phyloP scores from a whole-genome alignment of 2,113 vertebrate genomes.

The Sinocyclocheilus grahami region DNA sequence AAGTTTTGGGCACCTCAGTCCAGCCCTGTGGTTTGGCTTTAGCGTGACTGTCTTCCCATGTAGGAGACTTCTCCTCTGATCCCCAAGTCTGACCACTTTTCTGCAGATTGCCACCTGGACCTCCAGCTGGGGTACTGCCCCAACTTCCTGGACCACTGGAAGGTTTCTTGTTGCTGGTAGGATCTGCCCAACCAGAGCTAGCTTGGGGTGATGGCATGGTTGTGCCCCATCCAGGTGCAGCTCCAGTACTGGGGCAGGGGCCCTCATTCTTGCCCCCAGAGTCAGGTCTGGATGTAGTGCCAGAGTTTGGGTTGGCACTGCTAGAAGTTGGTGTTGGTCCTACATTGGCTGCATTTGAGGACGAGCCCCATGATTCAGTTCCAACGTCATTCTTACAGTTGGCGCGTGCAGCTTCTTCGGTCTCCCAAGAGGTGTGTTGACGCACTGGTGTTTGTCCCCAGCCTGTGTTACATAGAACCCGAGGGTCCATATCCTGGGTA shows the following conservation, averaged over 20 bases:
- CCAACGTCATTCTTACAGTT: constrained; percentile 87
- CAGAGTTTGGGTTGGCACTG: constrained; percentile 65
- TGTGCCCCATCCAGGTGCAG: constrained; percentile 90
- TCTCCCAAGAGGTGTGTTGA: constrained; percentile 97
- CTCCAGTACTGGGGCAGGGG: constrained; percentile 84
- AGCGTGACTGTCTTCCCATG: constrained; percentile 87
- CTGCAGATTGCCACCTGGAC: constrained; percentile 78
- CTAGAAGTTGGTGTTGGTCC: constrained; percentile 62
- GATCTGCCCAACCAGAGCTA: constrained; percentile 82
- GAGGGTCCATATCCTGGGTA: constrained; percentile 91
- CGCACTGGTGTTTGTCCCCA: constrained; percentile 98
- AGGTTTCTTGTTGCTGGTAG: constrained; percentile 81
- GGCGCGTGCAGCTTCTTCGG: constrained; percentile 84
- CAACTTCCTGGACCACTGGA: constrained; percentile 84
- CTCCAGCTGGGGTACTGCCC: constrained; percentile 80
- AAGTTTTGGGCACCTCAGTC: constrained; percentile 82
- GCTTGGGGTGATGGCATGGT: constrained; percentile 70
- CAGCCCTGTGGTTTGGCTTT: constrained; percentile 91
- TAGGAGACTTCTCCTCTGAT: constrained; percentile 88
- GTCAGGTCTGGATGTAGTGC: constrained; percentile 81
- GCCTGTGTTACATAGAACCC: constrained; percentile 95
- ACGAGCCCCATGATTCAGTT: constrained; percentile 89
- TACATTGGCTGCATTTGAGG: constrained; percentile 60
- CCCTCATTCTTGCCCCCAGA: constrained; percentile 87
- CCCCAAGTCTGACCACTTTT: constrained; percentile 91